Conservation (phyloP, 1,140 invertebrate species). For the Procambarus clarkii region DNA sequence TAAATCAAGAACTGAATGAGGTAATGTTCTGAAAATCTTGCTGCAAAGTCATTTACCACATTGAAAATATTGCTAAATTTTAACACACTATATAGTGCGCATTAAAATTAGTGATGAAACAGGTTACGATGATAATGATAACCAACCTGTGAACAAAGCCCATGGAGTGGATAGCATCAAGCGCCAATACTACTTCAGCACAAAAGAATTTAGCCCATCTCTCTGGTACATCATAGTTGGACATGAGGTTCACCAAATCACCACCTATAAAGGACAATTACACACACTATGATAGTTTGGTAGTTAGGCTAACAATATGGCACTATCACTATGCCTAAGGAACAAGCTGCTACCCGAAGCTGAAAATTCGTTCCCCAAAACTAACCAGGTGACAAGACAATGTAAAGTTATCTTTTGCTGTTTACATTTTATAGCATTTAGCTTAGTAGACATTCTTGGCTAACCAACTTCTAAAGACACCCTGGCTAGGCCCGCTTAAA, state of each 20-base stretch:
- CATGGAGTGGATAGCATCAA: conserved; percentile 99
- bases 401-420: too few relatives aligned
- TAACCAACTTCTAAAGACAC: too few relatives aligned
- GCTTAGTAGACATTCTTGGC: too few relatives aligned
- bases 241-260: conserved; percentile 98
- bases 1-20: not conserved
- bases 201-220: conserved; percentile 99
- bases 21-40: too few relatives aligned
- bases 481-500: too few relatives aligned
- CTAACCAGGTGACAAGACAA: too few relatives aligned
- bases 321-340: not conserved
- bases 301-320: not conserved
- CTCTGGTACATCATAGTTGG: conserved; percentile 98
- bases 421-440: too few relatives aligned
- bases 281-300: not conserved
- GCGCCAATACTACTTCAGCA: conserved; percentile 97
- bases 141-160: conserved; percentile 94
- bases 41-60: too few relatives aligned
- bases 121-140: not conserved
- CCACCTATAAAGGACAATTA: conserved; percentile 81
- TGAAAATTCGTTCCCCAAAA: too few relatives aligned
- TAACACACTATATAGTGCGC: not conserved
- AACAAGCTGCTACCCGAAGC: too few relatives aligned
- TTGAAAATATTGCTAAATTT: too few relatives aligned
- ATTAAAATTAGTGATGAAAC: not conserved